phyloP scores from a whole-genome alignment of 2,113 vertebrate genomes.

The Rissa tridactyla region DNA sequence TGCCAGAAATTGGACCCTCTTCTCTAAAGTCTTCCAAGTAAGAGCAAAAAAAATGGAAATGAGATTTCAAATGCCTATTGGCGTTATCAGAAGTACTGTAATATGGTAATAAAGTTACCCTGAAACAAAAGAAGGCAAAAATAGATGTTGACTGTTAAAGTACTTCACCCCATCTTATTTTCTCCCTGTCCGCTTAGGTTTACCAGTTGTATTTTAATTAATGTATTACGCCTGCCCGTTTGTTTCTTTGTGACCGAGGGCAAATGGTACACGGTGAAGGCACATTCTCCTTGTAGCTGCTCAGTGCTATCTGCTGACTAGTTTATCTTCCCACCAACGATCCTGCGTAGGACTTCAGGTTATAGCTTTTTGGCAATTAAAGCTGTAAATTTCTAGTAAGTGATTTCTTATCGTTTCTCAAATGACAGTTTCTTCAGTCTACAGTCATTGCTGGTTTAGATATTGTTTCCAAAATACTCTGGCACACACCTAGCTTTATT shows the following conservation, averaged over 20 bases:
- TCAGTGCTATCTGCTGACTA: neutral
- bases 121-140: neutral
- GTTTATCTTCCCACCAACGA: neutral
- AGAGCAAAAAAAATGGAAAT: neutral
- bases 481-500: neutral
- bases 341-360: neutral
- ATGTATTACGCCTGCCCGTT: rapidly evolving
- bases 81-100: neutral
- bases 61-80: neutral
- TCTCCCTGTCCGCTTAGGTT: neutral
- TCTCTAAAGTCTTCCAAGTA: neutral
- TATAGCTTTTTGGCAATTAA: neutral
- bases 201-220: neutral
- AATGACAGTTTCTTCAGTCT: neutral
- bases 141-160: neutral
- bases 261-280: neutral
- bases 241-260: neutral
- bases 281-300: neutral
- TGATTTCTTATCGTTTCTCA: neutral
- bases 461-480: neutral
- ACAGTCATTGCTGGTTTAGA: neutral
- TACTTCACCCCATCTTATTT: neutral
- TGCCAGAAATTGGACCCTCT: neutral
- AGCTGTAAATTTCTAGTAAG: neutral
- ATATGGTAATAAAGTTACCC: neutral